Base-by-base conservation (phyloP, 2,888 invertebrate species). In the Mimachlamys varia region DNA sequence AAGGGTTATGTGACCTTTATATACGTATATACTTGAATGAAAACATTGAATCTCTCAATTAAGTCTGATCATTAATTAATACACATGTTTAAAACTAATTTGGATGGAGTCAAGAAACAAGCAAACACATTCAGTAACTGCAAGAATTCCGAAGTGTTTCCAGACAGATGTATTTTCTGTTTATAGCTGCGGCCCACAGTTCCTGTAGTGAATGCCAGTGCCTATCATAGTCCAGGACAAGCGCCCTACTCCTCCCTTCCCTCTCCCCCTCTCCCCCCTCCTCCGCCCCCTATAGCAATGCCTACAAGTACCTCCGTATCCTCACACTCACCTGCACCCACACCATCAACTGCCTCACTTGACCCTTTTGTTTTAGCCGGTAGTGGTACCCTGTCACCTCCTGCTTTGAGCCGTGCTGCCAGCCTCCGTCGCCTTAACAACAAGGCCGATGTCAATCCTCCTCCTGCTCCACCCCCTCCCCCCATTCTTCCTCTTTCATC, bases 261-360 rank as follows among this genome's bases (percentile, higher is more conserved):
- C 49, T 91, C 92, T 38, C 92, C 91, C 19, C 92, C 93, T 88
- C 90, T 92, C 15, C 92, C 92, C 22, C 92, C 93, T 17, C 93
- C 94, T 38, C 92, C 93, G 38, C 90, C 92, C 33, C 91, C 92
- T 27, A 91, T 91, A 22, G 88, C 92, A 37, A 92, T 92, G 17
- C 91, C 91, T 4, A 76, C 91, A 22, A 89, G 91, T 50, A 87
- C 91, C 89, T 89, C 49, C 33, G 27, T 19, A 53, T 53, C 53
- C 53, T 17, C 88, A 58, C 17, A 62, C 88, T 50, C 90, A 89
- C 76, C 89, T 87, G 55, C 92, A 87, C 27, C 90, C 13, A 88
- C 91, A 19, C 88, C 38, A 17, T 19, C 90, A 87, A 44, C 91
- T 89, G 19, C 90, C 89, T 53, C 62, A 27, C 33, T 10, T 33